Evolutionary conservation across 2,113 vertebrate genomes (phyloP).

Genomic region (Amblyornis subalaris): DNA sequence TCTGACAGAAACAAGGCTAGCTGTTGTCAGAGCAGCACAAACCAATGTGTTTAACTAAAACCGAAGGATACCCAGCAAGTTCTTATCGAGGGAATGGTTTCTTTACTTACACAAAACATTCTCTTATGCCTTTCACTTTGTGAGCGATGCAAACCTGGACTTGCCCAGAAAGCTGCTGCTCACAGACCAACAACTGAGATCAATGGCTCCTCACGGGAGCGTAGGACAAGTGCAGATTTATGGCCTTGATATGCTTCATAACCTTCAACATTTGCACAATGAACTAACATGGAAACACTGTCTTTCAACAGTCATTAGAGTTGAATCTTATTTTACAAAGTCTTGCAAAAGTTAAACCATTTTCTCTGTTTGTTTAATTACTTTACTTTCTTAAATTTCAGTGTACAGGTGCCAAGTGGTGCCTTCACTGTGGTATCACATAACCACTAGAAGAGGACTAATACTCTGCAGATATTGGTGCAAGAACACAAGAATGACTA

Average conservation of each 20-base stretch:
- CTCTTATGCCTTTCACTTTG: background rate
- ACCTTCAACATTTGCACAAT: background rate
- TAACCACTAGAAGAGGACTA: background rate
- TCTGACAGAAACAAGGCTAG: background rate
- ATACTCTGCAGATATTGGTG: background rate
- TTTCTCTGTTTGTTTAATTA: background rate
- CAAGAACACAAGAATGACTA: background rate
- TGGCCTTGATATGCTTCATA: background rate
- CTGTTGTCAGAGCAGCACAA: background rate
- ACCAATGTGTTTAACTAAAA: background rate
- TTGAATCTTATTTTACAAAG: background rate
- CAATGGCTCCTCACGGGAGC: background rate
- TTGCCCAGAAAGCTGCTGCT: background rate
- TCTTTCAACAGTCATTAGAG: background rate
- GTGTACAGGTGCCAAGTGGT: background rate
- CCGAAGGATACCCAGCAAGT: background rate
- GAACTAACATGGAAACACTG: background rate
- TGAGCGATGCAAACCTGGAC: slow-evolving; percentile 2
- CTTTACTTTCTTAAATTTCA: background rate
- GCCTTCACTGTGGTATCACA: background rate
- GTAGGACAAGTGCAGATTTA: background rate
- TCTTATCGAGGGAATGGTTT: background rate
- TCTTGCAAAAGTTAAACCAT: background rate
- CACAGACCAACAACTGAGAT: background rate
- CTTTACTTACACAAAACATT: background rate